These are phyloP conservation scores for Formicarius rufipectus DNA, from an alignment of 2,113 vertebrate genomes.

Conservation along the genomic window DNA sequence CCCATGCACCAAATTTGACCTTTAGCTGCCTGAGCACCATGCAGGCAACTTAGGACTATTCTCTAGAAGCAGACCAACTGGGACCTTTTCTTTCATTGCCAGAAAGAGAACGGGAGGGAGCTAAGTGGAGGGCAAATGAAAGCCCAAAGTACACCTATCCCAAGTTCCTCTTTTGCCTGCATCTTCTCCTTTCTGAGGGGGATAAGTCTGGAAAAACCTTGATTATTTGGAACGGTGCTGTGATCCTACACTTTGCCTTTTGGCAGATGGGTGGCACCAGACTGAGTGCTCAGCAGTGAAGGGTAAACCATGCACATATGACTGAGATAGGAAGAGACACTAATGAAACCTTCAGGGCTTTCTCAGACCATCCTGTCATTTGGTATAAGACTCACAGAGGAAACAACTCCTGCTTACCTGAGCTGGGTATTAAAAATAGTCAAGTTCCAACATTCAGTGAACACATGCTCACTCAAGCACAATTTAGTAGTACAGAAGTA, in stretches of 20 bases:
- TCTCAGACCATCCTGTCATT: constrained; percentile 47
- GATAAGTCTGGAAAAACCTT: background rate
- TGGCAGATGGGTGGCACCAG: background rate
- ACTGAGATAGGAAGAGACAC: constrained; percentile 12
- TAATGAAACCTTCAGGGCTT: background rate
- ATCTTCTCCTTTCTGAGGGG: background rate
- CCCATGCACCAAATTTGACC: background rate
- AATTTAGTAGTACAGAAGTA: background rate
- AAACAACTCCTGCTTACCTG: background rate
- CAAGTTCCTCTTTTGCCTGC: background rate
- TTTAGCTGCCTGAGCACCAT: background rate
- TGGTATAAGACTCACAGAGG: constrained; percentile 6
- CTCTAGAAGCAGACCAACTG: background rate
- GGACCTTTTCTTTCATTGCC: background rate
- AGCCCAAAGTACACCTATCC: background rate
- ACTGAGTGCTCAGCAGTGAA: background rate
- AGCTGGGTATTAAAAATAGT: background rate
- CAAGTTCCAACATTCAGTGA: background rate
- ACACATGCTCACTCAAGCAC: background rate
- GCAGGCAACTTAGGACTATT: background rate
- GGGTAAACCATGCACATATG: background rate
- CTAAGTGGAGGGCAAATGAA: background rate
- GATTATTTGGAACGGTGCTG: background rate
- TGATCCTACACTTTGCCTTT: background rate
- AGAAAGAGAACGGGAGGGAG: background rate